Conservation (phyloP, 2,888 invertebrate genomes). For the Orchesella flavescens region DNA sequence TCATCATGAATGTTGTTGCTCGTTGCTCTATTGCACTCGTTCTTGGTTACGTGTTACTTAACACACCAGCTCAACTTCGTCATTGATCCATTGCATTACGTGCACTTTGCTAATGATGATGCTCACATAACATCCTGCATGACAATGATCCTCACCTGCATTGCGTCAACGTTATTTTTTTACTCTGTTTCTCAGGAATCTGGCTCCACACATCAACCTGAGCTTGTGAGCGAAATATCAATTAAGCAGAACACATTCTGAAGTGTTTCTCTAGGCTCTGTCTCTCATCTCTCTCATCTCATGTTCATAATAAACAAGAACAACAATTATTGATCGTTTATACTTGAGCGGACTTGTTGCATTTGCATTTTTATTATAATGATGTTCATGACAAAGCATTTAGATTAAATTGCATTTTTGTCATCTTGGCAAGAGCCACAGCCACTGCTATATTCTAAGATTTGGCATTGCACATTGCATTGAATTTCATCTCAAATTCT, state of each 20-base stretch:
- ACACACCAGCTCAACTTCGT: constrained; percentile 48
- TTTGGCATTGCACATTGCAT: neutral
- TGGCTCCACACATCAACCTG: neutral
- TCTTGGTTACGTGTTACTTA: constrained; percentile 46
- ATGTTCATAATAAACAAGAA: neutral
- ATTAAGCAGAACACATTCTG: constrained; percentile 40
- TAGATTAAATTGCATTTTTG: constrained; percentile 3
- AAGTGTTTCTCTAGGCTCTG: neutral
- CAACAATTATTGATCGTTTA: neutral
- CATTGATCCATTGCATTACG: constrained; percentile 52
- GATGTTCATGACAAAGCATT: constrained; percentile 31
- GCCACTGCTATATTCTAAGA: neutral
- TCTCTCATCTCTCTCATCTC: neutral
- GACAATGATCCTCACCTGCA: constrained; percentile 39
- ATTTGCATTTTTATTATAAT: constrained; percentile 45
- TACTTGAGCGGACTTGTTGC: constrained; percentile 13
- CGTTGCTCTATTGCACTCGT: constrained; percentile 34
- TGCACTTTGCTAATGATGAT: constrained; percentile 41
- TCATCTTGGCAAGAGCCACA: too few relatives aligned
- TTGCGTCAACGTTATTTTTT: constrained; percentile 11
- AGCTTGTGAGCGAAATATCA: constrained; percentile 43
- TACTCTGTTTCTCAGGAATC: constrained; percentile 21
- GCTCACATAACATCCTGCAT: constrained; percentile 39
- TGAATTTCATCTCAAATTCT: neutral
- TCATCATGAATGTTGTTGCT: constrained; percentile 24